Evolutionary conservation across 2,797 vertebrate species (phyloP), one percentile per base, ranked within the genome.

Genomic region (Sciaenops ocellatus): DNA sequence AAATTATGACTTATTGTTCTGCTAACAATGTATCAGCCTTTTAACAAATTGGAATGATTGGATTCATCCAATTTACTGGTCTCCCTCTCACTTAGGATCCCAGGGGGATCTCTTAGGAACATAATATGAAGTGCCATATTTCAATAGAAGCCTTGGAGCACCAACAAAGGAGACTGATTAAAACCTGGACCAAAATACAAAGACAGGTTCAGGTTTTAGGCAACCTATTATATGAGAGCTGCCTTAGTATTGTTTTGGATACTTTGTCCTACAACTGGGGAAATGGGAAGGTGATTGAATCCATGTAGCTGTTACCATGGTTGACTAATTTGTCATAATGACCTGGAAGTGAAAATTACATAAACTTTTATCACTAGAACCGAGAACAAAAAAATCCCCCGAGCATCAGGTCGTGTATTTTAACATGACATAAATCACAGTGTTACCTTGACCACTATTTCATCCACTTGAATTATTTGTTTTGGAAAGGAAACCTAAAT

Each of bases 1-100:
- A 88, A 92, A 93, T 92, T 73, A 93, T 87, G 78, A 91, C 76
- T 85, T 90, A 94, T 93, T 95, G 93, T 95, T 93, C 89, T 80
- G 82, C 77, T 87, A 89, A 94, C 90, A 92, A 92, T 85, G 77
- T 76, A 88, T 85, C 85, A 62, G 85, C 87, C 87, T 89, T 91
- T 92, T 92, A 93, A 94, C 88, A 93, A 91, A 91, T 89, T 92
- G 82, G 67, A 92, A 93, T 88, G 83, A 93, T 91, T 93, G 89
- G 87, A 92, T 89, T 91, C 82, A 90, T 90, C 79, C 85, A 85
- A 89, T 94, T 91, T 89, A 75, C 83, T 57, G 56, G 73, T 86
- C 82, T 83, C 84, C 82, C 71, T 89, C 79, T 85, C 81, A 82
- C 85, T 90, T 83, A 76, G 77, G 85, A 89, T 90, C 79, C 72